A percentile compares a stretch with the other conserved stretches of the same genome.
These are phyloP conservation scores for Sthenelais limicola DNA, from an alignment of 2,888 invertebrate genomes.

Conservation along the genomic window DNA sequence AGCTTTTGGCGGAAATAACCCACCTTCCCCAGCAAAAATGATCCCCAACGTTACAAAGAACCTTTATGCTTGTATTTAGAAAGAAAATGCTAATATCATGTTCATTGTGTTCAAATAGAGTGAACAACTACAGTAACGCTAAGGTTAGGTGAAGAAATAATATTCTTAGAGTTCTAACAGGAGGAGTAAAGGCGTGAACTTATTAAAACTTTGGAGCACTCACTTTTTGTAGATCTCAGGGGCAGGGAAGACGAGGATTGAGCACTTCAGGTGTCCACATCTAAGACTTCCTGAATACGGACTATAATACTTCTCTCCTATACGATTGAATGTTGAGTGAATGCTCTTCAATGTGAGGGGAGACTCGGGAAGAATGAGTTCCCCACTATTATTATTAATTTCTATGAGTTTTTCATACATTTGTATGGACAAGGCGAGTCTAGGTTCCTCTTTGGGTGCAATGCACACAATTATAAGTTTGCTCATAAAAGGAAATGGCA, in stretches of 20 bases:
- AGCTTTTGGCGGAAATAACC: too few species aligned
- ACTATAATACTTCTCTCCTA: conserved; percentile 82
- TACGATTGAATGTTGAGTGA: conserved; percentile 77
- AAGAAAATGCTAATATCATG: too few species aligned
- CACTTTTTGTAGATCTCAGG: conserved; percentile 75
- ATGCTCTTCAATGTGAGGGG: conserved; percentile 68
- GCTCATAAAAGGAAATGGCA: conserved; percentile 86
- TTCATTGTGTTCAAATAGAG: too few species aligned
- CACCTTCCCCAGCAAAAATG: too few species aligned
- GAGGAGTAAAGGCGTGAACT: too few species aligned
- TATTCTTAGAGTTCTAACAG: too few species aligned
- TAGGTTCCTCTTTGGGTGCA: conserved; percentile 68
- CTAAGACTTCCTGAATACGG: conserved; percentile 82
- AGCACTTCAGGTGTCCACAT: conserved; percentile 84
- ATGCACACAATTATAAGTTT: conserved; percentile 79
- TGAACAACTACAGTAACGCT: too few species aligned
- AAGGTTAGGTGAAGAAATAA: too few species aligned
- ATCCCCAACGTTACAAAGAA: too few species aligned
- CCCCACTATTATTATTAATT: conserved; percentile 75
- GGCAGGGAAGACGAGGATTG: conserved; percentile 82
- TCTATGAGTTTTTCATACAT: conserved; percentile 87
- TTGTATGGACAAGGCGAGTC: conserved; percentile 76
- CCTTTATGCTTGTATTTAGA: too few species aligned
- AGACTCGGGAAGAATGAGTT: conserved; percentile 64
- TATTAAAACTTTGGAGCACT: too few species aligned